A percentile compares a stretch with the other conserved stretches of the same genome.
Conservation (phyloP, 2,888 invertebrate species). For the Dexiosoma caninum region DNA sequence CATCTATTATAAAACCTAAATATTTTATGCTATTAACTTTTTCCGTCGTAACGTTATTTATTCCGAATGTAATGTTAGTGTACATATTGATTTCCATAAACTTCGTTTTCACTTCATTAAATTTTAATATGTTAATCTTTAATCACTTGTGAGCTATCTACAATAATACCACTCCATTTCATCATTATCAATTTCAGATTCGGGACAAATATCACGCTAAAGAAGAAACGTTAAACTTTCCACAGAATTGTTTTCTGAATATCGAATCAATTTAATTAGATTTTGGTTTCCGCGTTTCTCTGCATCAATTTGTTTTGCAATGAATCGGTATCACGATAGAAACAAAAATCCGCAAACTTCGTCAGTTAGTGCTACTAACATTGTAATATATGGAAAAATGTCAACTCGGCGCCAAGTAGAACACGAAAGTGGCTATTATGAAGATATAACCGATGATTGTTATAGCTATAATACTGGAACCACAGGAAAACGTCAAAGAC, state of each 20-base stretch:
- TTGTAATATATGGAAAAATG: slow-evolving; percentile 78
- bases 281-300: neutral
- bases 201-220: neutral
- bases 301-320: slow-evolving; percentile 19
- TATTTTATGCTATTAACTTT: too few species aligned
- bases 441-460: slow-evolving; percentile 73
- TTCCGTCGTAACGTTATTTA: too few species aligned
- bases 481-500: slow-evolving; percentile 63
- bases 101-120: too few species aligned
- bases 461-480: slow-evolving; percentile 34
- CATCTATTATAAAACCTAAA: too few species aligned
- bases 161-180: too few species aligned
- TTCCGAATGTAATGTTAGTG: too few species aligned
- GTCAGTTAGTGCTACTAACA: slow-evolving; percentile 1
- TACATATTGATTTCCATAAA: too few species aligned
- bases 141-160: too few species aligned
- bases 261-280: neutral
- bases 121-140: too few species aligned
- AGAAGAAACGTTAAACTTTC: slow-evolving; percentile 53
- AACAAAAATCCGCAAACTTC: slow-evolving; percentile 27
- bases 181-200: neutral
- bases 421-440: slow-evolving; percentile 91
- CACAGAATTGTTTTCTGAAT: slow-evolving; percentile 27
- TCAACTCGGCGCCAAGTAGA: slow-evolving; percentile 83
- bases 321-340: slow-evolving; percentile 65